Evolutionary conservation across 2,888 invertebrate species (phyloP).

Genomic region (Plagodis pulveraria): DNA sequence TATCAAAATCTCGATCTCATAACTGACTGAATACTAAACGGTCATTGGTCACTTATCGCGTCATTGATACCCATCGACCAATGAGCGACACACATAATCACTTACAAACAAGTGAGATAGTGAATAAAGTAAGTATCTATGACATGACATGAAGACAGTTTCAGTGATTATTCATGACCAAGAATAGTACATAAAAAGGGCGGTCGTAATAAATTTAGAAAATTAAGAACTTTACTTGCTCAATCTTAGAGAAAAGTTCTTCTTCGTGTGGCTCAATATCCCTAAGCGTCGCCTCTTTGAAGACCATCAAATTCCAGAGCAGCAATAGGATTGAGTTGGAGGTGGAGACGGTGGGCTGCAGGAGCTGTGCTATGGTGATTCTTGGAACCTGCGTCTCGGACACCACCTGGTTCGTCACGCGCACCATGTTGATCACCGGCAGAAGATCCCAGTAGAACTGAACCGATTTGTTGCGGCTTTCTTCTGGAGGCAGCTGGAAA

Average conservation of each 20-base stretch:
- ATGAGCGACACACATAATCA: no score
- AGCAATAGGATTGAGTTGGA: slow-evolving; percentile 63
- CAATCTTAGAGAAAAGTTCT: slow-evolving; percentile 56
- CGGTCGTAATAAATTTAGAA: background rate
- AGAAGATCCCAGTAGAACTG: slow-evolving; percentile 70
- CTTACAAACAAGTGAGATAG: no score
- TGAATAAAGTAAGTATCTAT: no score
- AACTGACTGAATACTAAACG: no score
- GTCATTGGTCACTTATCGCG: no score
- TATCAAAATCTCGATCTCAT: no score
- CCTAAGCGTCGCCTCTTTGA: slow-evolving; percentile 55
- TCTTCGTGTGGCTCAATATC: slow-evolving; percentile 65
- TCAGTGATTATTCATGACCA: no score
- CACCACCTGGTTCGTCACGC: slow-evolving; percentile 63
- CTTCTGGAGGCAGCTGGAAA: slow-evolving; percentile 61
- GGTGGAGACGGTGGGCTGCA: slow-evolving; percentile 57
- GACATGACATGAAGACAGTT: no score
- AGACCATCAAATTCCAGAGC: slow-evolving; percentile 64
- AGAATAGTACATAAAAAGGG: no score
- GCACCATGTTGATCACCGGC: slow-evolving; percentile 69
- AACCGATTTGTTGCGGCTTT: slow-evolving; percentile 59
- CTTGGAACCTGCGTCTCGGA: slow-evolving; percentile 48
- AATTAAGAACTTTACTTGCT: slow-evolving; percentile 41
- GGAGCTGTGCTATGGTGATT: slow-evolving; percentile 57
- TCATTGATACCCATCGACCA: no score